These are phyloP conservation scores for Etheostoma cragini DNA, from an alignment of 2,113 vertebrate genomes.

Conservation along the genomic window DNA sequence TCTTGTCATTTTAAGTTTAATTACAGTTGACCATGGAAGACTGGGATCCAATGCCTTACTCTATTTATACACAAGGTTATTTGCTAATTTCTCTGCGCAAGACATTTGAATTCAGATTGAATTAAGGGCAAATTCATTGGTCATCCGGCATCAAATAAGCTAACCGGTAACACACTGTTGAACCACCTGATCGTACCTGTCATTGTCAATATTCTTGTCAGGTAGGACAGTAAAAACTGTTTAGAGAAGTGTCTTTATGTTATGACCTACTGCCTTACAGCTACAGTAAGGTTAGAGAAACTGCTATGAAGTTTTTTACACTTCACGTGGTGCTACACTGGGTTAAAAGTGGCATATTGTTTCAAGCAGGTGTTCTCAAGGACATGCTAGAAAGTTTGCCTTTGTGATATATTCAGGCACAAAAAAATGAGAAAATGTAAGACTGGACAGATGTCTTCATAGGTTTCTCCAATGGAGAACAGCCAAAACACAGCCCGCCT, in stretches of 20 bases:
- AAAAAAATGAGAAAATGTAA: slow-evolving; percentile 8
- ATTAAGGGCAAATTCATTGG: neutral
- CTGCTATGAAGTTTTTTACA: neutral
- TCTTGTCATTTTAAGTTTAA: neutral
- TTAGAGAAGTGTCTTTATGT: slow-evolving; percentile 40
- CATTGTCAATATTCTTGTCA: neutral
- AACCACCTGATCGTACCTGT: neutral
- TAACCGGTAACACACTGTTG: slow-evolving; percentile 3
- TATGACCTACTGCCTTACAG: slow-evolving; percentile 19
- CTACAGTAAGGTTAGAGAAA: neutral
- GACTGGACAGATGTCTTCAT: slow-evolving; percentile 23
- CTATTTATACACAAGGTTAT: slow-evolving; percentile 22
- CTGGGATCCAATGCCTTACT: slow-evolving; percentile 8
- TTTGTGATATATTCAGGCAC: slow-evolving; percentile 35
- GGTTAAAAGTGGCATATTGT: neutral
- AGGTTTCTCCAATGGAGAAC: slow-evolving; percentile 50
- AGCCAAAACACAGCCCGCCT: slow-evolving; percentile 30
- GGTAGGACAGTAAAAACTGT: slow-evolving; percentile 4
- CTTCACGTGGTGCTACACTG: slow-evolving; percentile 14
- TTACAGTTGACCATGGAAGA: neutral
- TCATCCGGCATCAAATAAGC: neutral
- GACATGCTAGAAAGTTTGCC: slow-evolving; percentile 11
- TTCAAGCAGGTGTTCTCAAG: neutral
- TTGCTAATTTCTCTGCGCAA: slow-evolving; percentile 8
- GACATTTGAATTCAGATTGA: slow-evolving; percentile 7